These are phyloP conservation scores for Drosophila miranda DNA, from an alignment of 1,140 invertebrate species.

Conservation along the genomic window DNA sequence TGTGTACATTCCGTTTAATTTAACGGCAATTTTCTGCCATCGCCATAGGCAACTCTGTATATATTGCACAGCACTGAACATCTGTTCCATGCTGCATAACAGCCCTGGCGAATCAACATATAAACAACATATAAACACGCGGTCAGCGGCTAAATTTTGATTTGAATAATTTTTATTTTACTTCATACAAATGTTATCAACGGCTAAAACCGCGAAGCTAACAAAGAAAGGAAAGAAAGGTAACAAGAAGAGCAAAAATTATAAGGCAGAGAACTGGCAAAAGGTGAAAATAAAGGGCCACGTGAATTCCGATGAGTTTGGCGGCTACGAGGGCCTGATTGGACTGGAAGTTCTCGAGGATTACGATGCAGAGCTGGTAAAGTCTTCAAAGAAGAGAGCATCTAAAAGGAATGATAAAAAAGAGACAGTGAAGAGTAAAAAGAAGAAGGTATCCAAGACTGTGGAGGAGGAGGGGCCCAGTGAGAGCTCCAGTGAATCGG, in stretches of 20 bases:
- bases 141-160: conserved; percentile 30
- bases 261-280: conserved; percentile 63
- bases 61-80: conserved; percentile 7
- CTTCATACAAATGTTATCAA: conserved; percentile 11
- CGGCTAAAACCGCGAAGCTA: conserved; percentile 23
- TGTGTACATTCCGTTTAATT: too few species aligned
- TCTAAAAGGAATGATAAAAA: conserved; percentile 3
- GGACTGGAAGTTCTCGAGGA: conserved; percentile 79
- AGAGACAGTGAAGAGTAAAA: conserved; percentile 22
- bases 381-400: conserved; percentile 44
- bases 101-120: too few species aligned
- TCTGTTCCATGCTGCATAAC: neutral
- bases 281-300: conserved; percentile 80
- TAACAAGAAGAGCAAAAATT: neutral
- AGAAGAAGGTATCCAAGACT: conserved; percentile 32
- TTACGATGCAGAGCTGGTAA: conserved; percentile 64
- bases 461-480: conserved; percentile 27
- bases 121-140: conserved; percentile 56
- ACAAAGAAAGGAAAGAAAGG: conserved; percentile 2
- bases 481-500: conserved; percentile 51
- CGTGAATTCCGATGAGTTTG: conserved; percentile 73
- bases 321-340: conserved; percentile 74
- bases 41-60: conserved; percentile 4
- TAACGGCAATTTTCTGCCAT: too few species aligned
- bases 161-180: neutral